Conservation (phyloP, 2,113 vertebrate species). For the Hypanus sabinus region DNA sequence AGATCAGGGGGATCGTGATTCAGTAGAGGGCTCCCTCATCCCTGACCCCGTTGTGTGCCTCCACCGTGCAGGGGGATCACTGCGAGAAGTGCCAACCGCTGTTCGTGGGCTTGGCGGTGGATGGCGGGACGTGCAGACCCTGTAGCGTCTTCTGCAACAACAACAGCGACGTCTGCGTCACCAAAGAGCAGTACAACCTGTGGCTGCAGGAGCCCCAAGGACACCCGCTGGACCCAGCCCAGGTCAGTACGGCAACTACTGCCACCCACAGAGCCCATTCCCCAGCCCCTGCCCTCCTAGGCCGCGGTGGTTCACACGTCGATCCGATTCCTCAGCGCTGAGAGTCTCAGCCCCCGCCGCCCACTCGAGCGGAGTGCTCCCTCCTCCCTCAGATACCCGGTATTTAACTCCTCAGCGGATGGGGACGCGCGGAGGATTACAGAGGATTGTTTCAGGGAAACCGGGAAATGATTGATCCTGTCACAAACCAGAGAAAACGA, state of each 20-base stretch:
- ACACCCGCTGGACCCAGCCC: conserved; percentile 62
- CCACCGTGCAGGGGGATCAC: conserved; percentile 62
- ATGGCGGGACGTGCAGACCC: conserved; percentile 72
- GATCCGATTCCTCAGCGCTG: no score
- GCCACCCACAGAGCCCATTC: background rate
- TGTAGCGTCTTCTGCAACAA: conserved; percentile 75
- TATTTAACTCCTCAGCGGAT: no score
- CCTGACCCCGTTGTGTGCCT: background rate
- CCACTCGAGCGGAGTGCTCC: no score
- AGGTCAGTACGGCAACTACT: conserved; percentile 47
- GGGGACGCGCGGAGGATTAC: no score
- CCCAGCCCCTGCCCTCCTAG: background rate
- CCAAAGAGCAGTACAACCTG: conserved; percentile 66
- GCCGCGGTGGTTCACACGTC: no score
- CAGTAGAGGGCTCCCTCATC: no score
- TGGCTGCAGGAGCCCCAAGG: conserved; percentile 60
- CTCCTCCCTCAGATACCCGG: no score
- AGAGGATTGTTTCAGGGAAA: no score
- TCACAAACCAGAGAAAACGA: no score
- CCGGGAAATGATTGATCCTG: no score
- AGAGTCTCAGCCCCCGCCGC: no score
- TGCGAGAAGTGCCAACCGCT: conserved; percentile 83
- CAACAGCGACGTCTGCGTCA: conserved; percentile 76
- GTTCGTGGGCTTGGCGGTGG: conserved; percentile 75
- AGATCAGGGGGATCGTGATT: no score